phyloP scores from a whole-genome alignment of 1,140 invertebrate species.

The Zaprionus ornatus region DNA sequence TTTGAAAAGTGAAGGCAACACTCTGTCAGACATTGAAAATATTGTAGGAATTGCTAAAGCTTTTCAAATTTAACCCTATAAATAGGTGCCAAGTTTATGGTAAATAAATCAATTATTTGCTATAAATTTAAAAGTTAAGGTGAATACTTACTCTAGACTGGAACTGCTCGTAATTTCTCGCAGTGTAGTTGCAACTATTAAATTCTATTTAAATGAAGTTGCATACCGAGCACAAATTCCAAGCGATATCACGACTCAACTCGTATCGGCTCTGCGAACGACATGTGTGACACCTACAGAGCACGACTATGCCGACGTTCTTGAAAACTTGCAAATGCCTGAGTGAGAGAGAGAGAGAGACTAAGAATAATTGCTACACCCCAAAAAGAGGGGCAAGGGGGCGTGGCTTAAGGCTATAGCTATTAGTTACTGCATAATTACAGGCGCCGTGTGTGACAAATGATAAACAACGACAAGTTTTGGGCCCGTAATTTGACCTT shows the following conservation, averaged over 20 bases:
- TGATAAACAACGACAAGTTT: constrained; percentile 53
- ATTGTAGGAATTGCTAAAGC: no score
- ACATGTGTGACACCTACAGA: constrained; percentile 35
- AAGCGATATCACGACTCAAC: constrained; percentile 33
- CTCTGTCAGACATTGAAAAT: neutral
- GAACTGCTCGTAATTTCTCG: neutral
- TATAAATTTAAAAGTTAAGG: no score
- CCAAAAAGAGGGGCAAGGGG: neutral
- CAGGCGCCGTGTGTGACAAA: constrained; percentile 56
- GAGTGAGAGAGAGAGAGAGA: neutral
- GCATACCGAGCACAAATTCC: constrained; percentile 29
- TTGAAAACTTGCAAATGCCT: constrained; percentile 70
- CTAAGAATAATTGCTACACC: constrained; percentile 47
- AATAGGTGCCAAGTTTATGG: no score
- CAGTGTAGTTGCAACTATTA: constrained; percentile 6
- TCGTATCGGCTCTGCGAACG: neutral
- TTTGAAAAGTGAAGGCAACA: neutral
- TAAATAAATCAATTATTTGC: no score
- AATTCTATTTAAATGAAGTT: constrained; percentile 22
- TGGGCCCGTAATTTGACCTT: constrained; percentile 73
- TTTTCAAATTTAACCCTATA: no score
- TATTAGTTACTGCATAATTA: constrained; percentile 68
- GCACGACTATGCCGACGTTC: constrained; percentile 30
- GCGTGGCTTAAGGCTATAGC: constrained; percentile 8
- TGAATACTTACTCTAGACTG: no score